Evolutionary conservation across 2,888 invertebrate species (phyloP), one percentile per base, ranked within the genome.

Genomic region (Nymphalis polychloros): DNA sequence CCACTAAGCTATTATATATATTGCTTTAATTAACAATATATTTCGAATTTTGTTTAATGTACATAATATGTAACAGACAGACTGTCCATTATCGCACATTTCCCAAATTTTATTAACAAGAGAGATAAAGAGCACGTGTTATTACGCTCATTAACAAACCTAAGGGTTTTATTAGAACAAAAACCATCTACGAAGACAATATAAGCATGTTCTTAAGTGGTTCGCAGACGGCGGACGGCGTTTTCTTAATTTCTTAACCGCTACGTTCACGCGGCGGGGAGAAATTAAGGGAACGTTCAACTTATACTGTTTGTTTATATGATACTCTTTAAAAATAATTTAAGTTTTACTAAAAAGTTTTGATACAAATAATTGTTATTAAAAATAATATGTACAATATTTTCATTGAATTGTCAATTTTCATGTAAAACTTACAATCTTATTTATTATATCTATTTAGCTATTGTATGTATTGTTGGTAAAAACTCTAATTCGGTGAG

Each of bases 231-330:
- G 84, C 84, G 84, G 86, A 85, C 84, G 84, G 86, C 85, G 84
- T 89, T 89, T 89, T 90, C 91, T 91, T 92, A 92, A 90, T 92
- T 92, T 90, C 90, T 91, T 88, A 90, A 89, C 88, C 86, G 81
- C 84, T 82, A 84, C 85, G 84, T 84, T 83, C 87, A 86, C 87
- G 81, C 91, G 87, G 90, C 86, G 89, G 89, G 90, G 87, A 85
- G 86, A 88, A 91, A 92, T 92, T 92, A 92, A 91, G 91, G 90
- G 90, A 90, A 90, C 91, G 90, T 90, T 90, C 74, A 78, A 83
- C 85, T 82, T 87, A 86, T 89, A 81, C 61, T 61, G 41, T 41
- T 10, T 41, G 41, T 41, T 41, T 13, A 4, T 41, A 4, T 13
- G 13, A 4, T 41, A 41, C 13, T 41, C 13, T 13, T 31, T 31